Evolutionary conservation across 2,113 vertebrate genomes (phyloP).

Genomic region (Pangasianodon gigas): DNA sequence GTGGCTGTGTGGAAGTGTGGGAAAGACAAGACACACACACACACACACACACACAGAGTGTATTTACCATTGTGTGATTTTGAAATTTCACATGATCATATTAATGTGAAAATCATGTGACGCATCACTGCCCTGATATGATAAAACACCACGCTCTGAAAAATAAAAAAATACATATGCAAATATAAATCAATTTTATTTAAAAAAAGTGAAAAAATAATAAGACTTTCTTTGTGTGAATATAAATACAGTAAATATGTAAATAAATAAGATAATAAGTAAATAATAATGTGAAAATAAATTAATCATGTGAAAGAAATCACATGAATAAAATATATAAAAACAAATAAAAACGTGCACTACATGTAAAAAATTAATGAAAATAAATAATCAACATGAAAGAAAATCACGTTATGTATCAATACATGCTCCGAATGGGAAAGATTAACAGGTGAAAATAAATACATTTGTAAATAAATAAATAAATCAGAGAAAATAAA

Average conservation of each 20-base stretch:
- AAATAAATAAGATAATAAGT: not conserved
- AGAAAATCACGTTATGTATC: not conserved
- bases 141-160: not conserved
- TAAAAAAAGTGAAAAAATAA: not conserved
- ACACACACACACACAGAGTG: not conserved
- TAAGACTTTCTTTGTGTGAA: too few relatives aligned
- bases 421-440: not conserved
- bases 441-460: too few relatives aligned
- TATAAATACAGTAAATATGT: too few relatives aligned
- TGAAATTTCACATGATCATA: not conserved
- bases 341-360: too few relatives aligned
- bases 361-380: not conserved
- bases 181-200: not conserved
- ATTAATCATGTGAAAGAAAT: not conserved
- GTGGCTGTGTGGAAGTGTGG: constrained; percentile 61
- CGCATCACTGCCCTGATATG: not conserved
- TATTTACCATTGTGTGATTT: not conserved
- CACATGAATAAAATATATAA: not conserved
- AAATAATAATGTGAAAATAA: not conserved
- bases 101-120: constrained; percentile 3
- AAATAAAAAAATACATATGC: not conserved
- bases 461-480: not conserved
- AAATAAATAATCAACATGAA: not conserved
- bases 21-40: constrained; percentile 60
- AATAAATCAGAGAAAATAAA: too few relatives aligned